Evolutionary conservation across 2,797 vertebrate species (phyloP).

Genomic region (Pampus argenteus): DNA sequence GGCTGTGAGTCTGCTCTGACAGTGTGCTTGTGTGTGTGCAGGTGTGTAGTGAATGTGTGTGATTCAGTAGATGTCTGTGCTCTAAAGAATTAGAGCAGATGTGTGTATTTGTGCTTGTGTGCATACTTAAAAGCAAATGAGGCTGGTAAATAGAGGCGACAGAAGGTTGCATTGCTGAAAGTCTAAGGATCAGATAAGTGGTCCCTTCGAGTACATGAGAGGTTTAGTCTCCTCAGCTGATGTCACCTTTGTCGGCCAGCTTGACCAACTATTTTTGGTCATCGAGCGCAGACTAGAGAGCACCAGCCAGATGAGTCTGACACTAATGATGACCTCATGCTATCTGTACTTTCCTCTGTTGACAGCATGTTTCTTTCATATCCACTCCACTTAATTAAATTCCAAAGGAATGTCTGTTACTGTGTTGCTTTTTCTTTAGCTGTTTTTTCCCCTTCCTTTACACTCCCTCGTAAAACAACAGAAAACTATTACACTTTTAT

Average conservation of each 20-base stretch:
- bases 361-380: not conserved
- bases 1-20: slow-evolving; percentile 82
- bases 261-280: slow-evolving; percentile 9
- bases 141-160: not conserved
- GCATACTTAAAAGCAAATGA: not conserved
- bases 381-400: not conserved
- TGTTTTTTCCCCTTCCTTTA: not conserved
- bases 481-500: not conserved
- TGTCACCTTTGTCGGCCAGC: slow-evolving; percentile 25
- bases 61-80: slow-evolving; percentile 8
- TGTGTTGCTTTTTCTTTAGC: not conserved
- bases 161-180: not conserved
- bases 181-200: slow-evolving; percentile 8
- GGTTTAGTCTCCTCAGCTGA: not conserved
- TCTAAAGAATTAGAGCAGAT: not conserved
- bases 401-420: not conserved
- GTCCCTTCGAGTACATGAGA: not conserved
- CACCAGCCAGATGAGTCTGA: slow-evolving; percentile 4
- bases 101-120: slow-evolving; percentile 7
- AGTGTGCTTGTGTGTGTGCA: slow-evolving; percentile 47
- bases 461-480: not conserved
- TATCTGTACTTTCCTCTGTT: slow-evolving; percentile 2
- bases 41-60: slow-evolving; percentile 43
- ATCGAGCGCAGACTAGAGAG: not conserved
- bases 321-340: slow-evolving; percentile 8